Percentiles rank a stretch among this genome's conserved stretches.
Conservation (phyloP, 2,113 vertebrate species). For the Rallus limicola region DNA sequence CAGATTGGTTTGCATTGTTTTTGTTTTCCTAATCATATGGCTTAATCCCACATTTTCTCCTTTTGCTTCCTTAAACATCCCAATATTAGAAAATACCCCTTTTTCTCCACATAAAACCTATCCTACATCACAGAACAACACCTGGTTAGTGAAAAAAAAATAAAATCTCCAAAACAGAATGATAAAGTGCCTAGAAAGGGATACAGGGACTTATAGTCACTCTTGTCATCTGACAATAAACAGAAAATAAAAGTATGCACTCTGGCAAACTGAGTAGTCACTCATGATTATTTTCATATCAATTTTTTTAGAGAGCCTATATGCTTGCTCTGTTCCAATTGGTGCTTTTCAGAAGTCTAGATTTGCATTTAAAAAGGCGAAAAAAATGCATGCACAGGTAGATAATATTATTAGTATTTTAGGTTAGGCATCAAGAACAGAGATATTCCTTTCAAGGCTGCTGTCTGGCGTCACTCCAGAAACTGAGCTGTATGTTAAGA, state of each 20-base stretch:
- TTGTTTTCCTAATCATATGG: neutral
- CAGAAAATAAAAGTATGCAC: constrained; percentile 4
- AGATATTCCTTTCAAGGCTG: neutral
- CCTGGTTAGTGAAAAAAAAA: neutral
- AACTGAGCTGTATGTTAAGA: neutral
- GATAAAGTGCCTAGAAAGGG: neutral
- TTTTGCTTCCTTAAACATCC: neutral
- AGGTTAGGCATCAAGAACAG: neutral
- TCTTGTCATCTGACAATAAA: constrained; percentile 15
- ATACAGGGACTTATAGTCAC: neutral
- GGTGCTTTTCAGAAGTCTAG: neutral
- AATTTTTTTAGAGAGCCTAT: neutral
- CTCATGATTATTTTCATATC: constrained; percentile 44
- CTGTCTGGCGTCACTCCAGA: neutral
- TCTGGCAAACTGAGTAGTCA: constrained; percentile 23
- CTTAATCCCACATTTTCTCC: neutral
- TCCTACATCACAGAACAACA: neutral
- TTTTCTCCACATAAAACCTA: neutral
- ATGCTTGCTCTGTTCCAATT: constrained; percentile 1
- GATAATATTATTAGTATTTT: neutral
- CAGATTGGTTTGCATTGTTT: neutral
- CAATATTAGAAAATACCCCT: neutral
- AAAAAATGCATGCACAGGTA: neutral
- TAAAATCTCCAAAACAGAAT: neutral
- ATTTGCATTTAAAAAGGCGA: neutral